Percentiles rank a stretch among this genome's conserved stretches.
These are phyloP conservation scores for Fragum whitleyi DNA, from an alignment of 2,888 invertebrate genomes.

Conservation along the genomic window DNA sequence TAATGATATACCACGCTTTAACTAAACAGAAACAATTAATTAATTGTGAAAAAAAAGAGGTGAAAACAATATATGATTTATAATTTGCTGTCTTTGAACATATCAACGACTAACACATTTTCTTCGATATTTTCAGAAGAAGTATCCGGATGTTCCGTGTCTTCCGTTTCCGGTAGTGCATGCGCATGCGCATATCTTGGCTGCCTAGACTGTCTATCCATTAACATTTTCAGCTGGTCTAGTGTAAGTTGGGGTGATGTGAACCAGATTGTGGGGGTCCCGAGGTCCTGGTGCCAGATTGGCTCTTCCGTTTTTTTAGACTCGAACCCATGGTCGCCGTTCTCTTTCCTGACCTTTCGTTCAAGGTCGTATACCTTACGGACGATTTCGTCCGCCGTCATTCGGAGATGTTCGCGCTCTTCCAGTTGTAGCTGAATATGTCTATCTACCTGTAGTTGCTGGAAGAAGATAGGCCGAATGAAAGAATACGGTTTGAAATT, in stretches of 20 bases:
- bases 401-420: conserved; percentile 47
- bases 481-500: not conserved
- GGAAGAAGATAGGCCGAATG: not conserved
- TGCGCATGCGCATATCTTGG: conserved; percentile 3
- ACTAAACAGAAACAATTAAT: no score
- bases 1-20: no score
- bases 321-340: conserved; percentile 40
- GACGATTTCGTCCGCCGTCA: conserved; percentile 45
- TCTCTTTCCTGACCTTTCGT: conserved; percentile 51
- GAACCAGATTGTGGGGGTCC: conserved; percentile 51
- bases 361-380: conserved; percentile 53
- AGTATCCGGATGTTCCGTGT: not conserved
- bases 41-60: no score
- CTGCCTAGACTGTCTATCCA: conserved; percentile 35
- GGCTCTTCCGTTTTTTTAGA: conserved; percentile 37
- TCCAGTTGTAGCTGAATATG: conserved; percentile 52
- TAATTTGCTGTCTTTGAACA: not conserved
- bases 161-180: conserved; percentile 22
- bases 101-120: not conserved
- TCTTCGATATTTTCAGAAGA: not conserved
- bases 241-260: conserved; percentile 40
- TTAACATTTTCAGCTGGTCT: conserved; percentile 46
- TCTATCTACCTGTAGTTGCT: conserved; percentile 47
- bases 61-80: not conserved
- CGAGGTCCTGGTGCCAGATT: conserved; percentile 48